Conservation (phyloP, 2,113 vertebrate genomes). For the Zootoca vivipara region DNA sequence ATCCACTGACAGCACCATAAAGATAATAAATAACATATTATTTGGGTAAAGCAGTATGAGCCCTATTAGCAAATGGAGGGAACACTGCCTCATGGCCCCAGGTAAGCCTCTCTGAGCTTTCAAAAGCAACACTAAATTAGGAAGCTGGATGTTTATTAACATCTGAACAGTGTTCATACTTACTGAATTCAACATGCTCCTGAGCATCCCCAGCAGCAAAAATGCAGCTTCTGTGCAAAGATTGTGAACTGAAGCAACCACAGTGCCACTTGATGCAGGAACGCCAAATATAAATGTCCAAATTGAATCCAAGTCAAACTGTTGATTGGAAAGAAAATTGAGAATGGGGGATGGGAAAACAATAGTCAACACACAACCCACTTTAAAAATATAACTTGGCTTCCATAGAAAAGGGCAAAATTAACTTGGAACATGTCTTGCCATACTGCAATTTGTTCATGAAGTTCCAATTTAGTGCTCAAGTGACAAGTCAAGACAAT, state of each 20-base stretch:
- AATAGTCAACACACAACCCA: background rate
- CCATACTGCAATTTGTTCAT: background rate
- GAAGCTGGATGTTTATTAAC: background rate
- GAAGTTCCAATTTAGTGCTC: background rate
- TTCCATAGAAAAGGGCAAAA: background rate
- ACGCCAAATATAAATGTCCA: slow-evolving; percentile 98
- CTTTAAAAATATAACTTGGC: background rate
- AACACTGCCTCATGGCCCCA: background rate
- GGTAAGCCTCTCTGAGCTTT: background rate
- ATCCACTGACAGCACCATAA: background rate
- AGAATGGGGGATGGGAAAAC: background rate
- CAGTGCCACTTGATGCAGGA: slow-evolving; percentile 90
- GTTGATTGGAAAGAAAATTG: slow-evolving; percentile 9
- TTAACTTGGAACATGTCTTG: background rate
- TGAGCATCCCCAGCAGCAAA: slow-evolving; percentile 93
- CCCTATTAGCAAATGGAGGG: background rate
- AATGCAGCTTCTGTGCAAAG: slow-evolving; percentile 95
- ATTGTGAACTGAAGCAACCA: slow-evolving; percentile 89
- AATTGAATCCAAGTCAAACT: slow-evolving; percentile 98
- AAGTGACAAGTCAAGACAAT: background rate
- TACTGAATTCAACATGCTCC: slow-evolving; percentile 98
- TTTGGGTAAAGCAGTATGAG: background rate
- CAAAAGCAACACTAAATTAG: background rate
- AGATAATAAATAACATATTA: background rate
- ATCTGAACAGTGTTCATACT: slow-evolving; percentile 50